phyloP scores from a whole-genome alignment of 2,888 invertebrate genomes.

The Thymelicus lineola region DNA sequence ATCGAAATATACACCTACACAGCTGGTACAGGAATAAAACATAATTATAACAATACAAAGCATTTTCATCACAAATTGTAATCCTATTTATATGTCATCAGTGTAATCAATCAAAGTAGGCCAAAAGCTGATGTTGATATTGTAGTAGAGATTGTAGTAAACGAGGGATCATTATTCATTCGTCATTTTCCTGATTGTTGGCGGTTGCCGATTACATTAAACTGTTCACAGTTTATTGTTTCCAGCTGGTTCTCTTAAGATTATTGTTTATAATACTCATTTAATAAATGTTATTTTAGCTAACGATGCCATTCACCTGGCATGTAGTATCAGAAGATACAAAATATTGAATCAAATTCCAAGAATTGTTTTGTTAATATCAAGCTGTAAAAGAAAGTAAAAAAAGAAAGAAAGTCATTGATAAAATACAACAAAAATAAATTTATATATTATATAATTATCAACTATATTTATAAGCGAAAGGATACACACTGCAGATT shows the following conservation, averaged over 20 bases:
- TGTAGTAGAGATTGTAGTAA: constrained; percentile 1
- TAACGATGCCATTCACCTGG: not conserved
- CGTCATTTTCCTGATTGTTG: constrained; percentile 15
- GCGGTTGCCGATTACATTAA: constrained; percentile 6
- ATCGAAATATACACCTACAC: no score
- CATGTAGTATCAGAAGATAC: not conserved
- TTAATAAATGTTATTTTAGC: no score
- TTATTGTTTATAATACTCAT: not conserved
- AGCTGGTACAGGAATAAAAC: no score
- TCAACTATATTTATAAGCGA: no score
- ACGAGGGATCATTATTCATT: constrained; percentile 12
- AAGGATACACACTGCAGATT: no score
- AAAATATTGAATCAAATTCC: no score
- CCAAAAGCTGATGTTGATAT: constrained; percentile 3
- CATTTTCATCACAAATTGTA: not conserved
- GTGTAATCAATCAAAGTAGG: constrained; percentile 21
- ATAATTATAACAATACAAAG: no score
- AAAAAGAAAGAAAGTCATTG: no score
- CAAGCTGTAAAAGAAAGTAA: no score
- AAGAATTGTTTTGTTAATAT: no score
- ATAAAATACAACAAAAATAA: no score
- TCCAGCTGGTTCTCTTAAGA: not conserved
- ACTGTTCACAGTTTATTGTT: not conserved
- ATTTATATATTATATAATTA: no score
- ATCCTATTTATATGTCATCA: constrained; percentile 4